phyloP scores from a whole-genome alignment of 2,888 invertebrate genomes.

The Himalopsyche kuldschensis region DNA sequence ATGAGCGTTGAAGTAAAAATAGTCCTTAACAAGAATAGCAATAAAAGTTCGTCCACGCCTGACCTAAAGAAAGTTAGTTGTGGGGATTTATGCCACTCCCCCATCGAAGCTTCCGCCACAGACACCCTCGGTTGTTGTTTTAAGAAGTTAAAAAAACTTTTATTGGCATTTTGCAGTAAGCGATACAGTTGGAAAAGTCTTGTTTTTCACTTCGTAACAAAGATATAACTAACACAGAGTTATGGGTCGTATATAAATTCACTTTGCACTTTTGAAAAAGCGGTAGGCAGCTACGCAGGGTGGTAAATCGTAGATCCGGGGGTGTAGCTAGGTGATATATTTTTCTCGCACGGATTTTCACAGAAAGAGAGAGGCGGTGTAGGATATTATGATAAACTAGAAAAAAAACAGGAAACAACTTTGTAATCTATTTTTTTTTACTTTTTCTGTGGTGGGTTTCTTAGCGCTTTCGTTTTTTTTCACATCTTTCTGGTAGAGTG shows the following conservation, averaged over 20 bases:
- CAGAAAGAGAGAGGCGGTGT: background rate
- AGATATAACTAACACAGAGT: background rate
- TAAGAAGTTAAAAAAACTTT: constrained; percentile 9
- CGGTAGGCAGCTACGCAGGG: background rate
- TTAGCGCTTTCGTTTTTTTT: background rate
- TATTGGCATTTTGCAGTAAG: constrained; percentile 9
- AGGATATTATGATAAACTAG: constrained; percentile 14
- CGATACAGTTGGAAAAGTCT: constrained; percentile 1
- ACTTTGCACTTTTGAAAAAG: background rate
- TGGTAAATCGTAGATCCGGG: background rate
- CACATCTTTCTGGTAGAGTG: background rate
- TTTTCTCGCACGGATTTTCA: constrained; percentile 1
- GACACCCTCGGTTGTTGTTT: background rate
- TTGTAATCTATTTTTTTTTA: constrained; percentile 19
- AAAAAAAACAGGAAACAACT: constrained; percentile 18
- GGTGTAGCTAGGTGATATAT: background rate
- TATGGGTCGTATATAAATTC: constrained; percentile 4
- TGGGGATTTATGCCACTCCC: background rate
- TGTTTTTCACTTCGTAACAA: background rate
- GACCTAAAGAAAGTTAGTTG: background rate
- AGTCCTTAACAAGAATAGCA: too few species aligned
- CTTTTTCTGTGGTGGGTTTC: background rate
- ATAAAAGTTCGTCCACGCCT: background rate
- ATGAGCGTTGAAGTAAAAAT: too few species aligned
- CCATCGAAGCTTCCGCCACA: background rate